Base-by-base conservation (phyloP, 1,140 invertebrate species). In the Bombyx mori region DNA sequence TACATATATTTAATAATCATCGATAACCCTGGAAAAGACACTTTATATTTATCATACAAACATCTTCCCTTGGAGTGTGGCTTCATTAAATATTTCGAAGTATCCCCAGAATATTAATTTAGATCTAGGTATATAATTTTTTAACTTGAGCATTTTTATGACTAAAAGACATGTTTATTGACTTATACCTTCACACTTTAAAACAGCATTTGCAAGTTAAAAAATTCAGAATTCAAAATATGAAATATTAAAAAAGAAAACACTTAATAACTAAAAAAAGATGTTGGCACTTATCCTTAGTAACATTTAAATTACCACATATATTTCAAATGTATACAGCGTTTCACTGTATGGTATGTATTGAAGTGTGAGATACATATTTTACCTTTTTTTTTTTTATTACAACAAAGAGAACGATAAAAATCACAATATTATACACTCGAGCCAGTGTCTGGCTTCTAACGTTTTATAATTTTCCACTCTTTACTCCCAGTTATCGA, bases 391-490 rank as follows among this genome's bases (percentile, higher is more conserved):
- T 18, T 18, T 35, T 35, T 35, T 35, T 35, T 35, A 35, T 35
- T 35, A 35, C 26, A 35, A 35, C 6, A 54, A 54, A 54, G 7
- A 54, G 2, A 61, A 60, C 51, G 62, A 62, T 68, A 59, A 64
- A 60, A 62, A 66, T 65, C 51, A 54, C 54, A 65, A 65, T 66
- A 65, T 53, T 66, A 65, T 61, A 66, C 58, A 64, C 63, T 69
- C 54, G 60, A 63, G 56, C 51, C 55, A 60, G 52, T 65, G 67
- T 75, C 62, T 67, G 57, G 68, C 71, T 61, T 76, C 63, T 78
- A 76, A 72, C 74, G 70, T 77, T 80, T 79, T 73, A 78, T 75
- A 79, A 82, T 82, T 80, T 76, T 76, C 73, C 68, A 80, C 74
- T 80, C 74, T 75, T 79, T 75, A 67, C 73, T 75, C 75, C 69